Base-by-base conservation (phyloP, 2,113 vertebrate genomes). In the Anhinga anhinga region DNA sequence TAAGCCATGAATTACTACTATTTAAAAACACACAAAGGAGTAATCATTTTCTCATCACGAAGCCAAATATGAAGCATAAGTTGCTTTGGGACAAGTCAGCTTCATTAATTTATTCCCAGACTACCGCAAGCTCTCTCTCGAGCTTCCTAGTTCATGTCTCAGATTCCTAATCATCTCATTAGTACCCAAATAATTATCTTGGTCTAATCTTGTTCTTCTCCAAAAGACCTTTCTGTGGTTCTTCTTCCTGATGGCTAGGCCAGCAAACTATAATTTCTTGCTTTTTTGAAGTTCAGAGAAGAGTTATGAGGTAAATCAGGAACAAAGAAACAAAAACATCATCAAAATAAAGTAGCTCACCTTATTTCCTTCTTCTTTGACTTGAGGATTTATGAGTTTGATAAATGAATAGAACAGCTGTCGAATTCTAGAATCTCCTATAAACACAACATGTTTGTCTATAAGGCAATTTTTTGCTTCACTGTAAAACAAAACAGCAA, bases 341-440 rank as follows among this genome's bases (percentile, higher is more conserved):
- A 78, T 25, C 23, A 79, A 82, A 87, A 66, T 25, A 90, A 95
- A 49, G 7, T 38, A 15, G 71, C 92, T 95, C 97, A 99, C 99
- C 99, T 99, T 99, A 96, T 97, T 99, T 97, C 99, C 99, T 95
- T 99, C 98, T 97, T 99, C 99, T 97, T 98, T 99, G 92, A 97
- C 96, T 63, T 98, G 98, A 45, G 99, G 98, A 90, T 99, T 98
- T 88, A 99, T 98, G 82, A 99, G 98, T 98, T 99, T 99, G 95
- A 99, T 91, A 95, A 99, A 99, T 44, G 99, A 99, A 96, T 99
- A 99, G 96, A 99, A 99, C 11, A 99, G 97, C 86, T 99, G 99
- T 70, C 99, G 98, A 94, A 99, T 99, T 97, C 99, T 98, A 94
- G 99, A 99, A 96, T 99, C 99, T 86, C 99, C 99, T 66, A 99